These are phyloP conservation scores for Theocolax elegans DNA, from an alignment of 1,140 invertebrate genomes.

Conservation along the genomic window DNA sequence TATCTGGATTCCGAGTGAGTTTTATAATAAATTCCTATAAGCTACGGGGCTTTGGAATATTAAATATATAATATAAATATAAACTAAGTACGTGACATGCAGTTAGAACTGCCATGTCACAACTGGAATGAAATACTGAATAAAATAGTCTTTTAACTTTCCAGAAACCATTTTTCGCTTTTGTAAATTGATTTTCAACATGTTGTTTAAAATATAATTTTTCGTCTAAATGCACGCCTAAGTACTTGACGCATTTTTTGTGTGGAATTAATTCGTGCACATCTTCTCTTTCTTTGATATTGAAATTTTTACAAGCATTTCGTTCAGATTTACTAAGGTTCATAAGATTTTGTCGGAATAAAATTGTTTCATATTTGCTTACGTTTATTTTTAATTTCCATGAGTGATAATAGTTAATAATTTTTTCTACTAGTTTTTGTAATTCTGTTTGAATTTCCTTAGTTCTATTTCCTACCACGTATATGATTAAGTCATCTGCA, in stretches of 20 bases:
- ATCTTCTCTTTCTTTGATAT: background rate
- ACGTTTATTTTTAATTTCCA: conserved; percentile 2
- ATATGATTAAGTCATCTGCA: conserved; percentile 1
- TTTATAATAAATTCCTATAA: no score
- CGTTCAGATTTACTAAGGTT: background rate
- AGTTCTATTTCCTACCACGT: background rate
- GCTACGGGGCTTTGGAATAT: no score
- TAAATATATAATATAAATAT: no score
- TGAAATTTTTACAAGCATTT: background rate
- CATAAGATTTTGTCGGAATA: background rate
- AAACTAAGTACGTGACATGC: no score
- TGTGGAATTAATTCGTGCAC: background rate
- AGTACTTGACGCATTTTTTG: conserved; percentile 32
- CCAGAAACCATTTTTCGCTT: conserved; percentile 20
- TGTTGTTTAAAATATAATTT: background rate
- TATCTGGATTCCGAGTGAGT: no score
- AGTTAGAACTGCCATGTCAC: no score
- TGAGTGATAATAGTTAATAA: background rate
- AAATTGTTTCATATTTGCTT: conserved; percentile 8
- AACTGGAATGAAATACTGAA: no score
- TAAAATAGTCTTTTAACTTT: conserved; percentile 26
- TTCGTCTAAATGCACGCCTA: background rate
- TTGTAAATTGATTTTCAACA: background rate
- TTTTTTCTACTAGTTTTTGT: background rate
- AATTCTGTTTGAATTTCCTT: background rate